Conservation (phyloP, 2,113 vertebrate species). For the Lamprologus lemairii region DNA sequence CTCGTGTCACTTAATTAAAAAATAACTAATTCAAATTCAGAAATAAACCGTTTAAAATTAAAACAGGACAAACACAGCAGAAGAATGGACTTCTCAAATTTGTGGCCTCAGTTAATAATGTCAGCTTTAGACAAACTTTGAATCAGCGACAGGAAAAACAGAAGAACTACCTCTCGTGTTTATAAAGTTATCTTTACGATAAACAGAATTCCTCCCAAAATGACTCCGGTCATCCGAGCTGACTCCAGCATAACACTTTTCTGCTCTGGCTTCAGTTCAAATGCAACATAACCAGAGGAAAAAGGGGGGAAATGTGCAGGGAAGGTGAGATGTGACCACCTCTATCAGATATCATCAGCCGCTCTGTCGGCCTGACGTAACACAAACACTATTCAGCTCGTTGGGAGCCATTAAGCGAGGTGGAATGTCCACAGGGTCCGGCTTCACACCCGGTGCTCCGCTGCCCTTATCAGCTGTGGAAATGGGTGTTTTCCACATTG, state of each 20-base stretch:
- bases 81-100: neutral
- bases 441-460: conserved; percentile 37
- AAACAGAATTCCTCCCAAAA: neutral
- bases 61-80: neutral
- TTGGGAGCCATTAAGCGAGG: conserved; percentile 44
- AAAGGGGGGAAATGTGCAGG: conserved; percentile 34
- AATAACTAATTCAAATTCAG: neutral
- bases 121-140: neutral
- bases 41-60: neutral
- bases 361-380: conserved; percentile 29
- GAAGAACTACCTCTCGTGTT: neutral
- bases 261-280: conserved; percentile 9
- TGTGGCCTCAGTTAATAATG: rapidly evolving
- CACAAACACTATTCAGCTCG: conserved; percentile 48
- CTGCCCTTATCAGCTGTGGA: conserved; percentile 63
- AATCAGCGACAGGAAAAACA: neutral
- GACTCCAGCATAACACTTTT: neutral
- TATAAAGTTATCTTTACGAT: neutral
- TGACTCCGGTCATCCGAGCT: neutral
- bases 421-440: conserved; percentile 53
- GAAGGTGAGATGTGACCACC: conserved; percentile 18
- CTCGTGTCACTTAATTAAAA: neutral
- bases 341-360: conserved; percentile 16
- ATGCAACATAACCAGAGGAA: conserved; percentile 29
- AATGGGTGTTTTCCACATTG: conserved; percentile 57